phyloP scores from a whole-genome alignment of 1,140 invertebrate genomes.

The Melitaea cinxia region DNA sequence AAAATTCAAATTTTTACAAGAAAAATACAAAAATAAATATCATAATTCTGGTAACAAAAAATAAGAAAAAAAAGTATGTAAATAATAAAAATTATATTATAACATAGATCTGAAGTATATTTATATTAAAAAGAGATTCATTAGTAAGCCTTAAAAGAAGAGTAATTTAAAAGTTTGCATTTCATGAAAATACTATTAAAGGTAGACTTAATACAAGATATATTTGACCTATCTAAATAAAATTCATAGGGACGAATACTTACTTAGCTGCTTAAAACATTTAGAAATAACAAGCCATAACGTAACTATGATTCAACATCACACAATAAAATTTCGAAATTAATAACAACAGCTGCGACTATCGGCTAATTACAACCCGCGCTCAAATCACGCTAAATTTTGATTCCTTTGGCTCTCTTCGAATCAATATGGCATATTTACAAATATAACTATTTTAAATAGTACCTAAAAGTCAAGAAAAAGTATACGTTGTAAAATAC shows the following conservation, averaged over 20 bases:
- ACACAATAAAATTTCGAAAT: slow-evolving; percentile 72
- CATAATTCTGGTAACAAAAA: neutral
- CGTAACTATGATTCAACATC: slow-evolving; percentile 61
- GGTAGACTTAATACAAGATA: slow-evolving; percentile 12
- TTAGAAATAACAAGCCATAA: slow-evolving; percentile 59
- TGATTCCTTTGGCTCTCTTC: slow-evolving; percentile 65
- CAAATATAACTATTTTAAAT: slow-evolving; percentile 17
- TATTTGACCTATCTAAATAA: slow-evolving; percentile 26
- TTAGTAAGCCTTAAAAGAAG: slow-evolving; percentile 9
- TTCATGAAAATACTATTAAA: slow-evolving; percentile 20
- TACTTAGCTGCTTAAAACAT: slow-evolving; percentile 37
- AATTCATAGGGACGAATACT: slow-evolving; percentile 29
- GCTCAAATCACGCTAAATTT: slow-evolving; percentile 50
- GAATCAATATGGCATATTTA: slow-evolving; percentile 34
- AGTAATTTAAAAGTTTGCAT: slow-evolving; percentile 13
- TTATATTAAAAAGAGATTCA: slow-evolving; percentile 5
- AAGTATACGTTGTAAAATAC: slow-evolving; percentile 12
- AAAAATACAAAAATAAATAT: neutral
- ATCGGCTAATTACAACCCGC: slow-evolving; percentile 66
- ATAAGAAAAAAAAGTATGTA: neutral
- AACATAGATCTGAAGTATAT: neutral
- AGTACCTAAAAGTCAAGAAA: slow-evolving; percentile 6
- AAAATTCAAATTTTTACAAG: neutral
- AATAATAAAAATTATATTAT: neutral
- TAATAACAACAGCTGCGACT: slow-evolving; percentile 64